Conservation (phyloP, 2,113 vertebrate genomes). For the Corapipo altera region DNA sequence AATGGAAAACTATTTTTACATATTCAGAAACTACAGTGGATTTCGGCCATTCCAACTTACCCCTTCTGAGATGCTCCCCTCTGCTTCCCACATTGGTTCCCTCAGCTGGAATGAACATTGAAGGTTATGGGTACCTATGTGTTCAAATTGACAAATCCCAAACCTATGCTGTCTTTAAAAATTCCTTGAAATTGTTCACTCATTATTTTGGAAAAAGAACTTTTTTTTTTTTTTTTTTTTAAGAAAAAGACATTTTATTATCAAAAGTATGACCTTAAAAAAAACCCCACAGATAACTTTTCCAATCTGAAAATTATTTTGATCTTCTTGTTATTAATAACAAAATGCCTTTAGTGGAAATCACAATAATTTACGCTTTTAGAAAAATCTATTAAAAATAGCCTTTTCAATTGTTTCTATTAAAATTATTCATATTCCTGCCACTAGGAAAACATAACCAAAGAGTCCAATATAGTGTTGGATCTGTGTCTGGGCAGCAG, state of each 20-base stretch:
- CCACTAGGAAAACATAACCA: neutral
- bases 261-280: neutral
- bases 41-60: neutral
- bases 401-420: neutral
- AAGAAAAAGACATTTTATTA: neutral
- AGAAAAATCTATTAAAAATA: neutral
- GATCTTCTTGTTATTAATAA: neutral
- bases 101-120: neutral
- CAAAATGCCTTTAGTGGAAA: neutral
- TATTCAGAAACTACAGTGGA: neutral
- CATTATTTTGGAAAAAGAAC: neutral
- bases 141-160: neutral
- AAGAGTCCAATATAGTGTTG: rapidly evolving
- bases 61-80: neutral
- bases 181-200: neutral
- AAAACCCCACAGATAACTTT: neutral
- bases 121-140: neutral
- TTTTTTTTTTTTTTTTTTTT: neutral
- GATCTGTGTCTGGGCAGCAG: no score
- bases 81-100: rapidly evolving
- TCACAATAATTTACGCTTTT: neutral
- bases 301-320: neutral
- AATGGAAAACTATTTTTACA: neutral
- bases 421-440: neutral
- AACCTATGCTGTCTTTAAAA: neutral